Conservation (phyloP, 2,888 invertebrate species). For the Drosophila meridiana region DNA sequence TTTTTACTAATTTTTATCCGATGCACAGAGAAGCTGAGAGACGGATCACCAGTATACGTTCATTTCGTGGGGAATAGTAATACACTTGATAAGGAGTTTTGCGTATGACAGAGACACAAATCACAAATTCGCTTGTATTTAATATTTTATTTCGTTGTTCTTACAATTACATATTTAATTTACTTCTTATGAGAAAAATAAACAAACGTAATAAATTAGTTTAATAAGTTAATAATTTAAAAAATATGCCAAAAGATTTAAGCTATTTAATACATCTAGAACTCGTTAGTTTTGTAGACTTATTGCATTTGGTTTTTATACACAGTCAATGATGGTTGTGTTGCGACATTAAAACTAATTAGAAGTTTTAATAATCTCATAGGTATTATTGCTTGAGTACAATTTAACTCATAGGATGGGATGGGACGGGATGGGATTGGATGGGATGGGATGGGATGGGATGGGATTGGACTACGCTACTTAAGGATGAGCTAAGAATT, state of each 20-base stretch:
- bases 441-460: slow-evolving; percentile 13
- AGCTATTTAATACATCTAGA: slow-evolving; percentile 67
- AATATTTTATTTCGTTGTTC: slow-evolving; percentile 38
- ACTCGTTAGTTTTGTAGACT: slow-evolving; percentile 50
- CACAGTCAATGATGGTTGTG: slow-evolving; percentile 52
- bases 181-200: slow-evolving; percentile 46
- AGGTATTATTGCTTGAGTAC: slow-evolving; percentile 48
- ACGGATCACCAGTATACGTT: not conserved
- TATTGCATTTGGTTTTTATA: slow-evolving; percentile 62
- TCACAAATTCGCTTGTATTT: slow-evolving; percentile 24
- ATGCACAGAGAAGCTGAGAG: not conserved
- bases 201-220: slow-evolving; percentile 58
- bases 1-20: not conserved
- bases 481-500: slow-evolving; percentile 18
- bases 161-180: slow-evolving; percentile 40
- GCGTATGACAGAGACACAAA: slow-evolving; percentile 4
- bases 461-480: slow-evolving; percentile 28
- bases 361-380: slow-evolving; percentile 20
- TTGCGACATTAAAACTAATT: slow-evolving; percentile 40
- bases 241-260: slow-evolving; percentile 59
- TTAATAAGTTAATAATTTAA: slow-evolving; percentile 46
- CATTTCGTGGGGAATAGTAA: not conserved
- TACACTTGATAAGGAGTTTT: not conserved
- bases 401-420: slow-evolving; percentile 15
- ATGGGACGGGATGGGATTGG: slow-evolving; percentile 9